These are phyloP conservation scores for Oligia fasciuncula DNA, from an alignment of 2,888 invertebrate species.

Conservation along the genomic window DNA sequence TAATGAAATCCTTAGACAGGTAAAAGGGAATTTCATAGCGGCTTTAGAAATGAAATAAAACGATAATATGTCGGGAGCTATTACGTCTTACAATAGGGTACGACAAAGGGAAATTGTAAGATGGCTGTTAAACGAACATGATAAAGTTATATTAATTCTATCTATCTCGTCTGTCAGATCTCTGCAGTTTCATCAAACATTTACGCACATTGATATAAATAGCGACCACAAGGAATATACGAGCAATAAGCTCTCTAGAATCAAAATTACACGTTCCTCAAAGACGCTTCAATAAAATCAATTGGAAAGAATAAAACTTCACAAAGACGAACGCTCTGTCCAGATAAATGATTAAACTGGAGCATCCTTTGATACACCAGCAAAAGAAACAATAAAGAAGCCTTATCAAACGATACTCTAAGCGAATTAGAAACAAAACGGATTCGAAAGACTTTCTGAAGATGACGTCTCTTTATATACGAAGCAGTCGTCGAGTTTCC, in stretches of 20 bases:
- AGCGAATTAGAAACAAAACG: constrained; percentile 86
- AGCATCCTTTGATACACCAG: constrained; percentile 80
- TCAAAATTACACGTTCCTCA: background rate
- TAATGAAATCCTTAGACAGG: constrained; percentile 78
- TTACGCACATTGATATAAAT: background rate
- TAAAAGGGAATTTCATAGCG: constrained; percentile 83
- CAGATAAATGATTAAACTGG: constrained; percentile 69
- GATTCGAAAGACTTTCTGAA: constrained; percentile 86
- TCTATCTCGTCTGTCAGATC: constrained; percentile 53
- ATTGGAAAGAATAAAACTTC: constrained; percentile 57
- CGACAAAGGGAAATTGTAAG: constrained; percentile 84
- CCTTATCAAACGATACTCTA: constrained; percentile 80
- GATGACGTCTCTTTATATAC: constrained; percentile 88
- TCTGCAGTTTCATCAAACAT: constrained; percentile 24
- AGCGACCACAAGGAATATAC: background rate
- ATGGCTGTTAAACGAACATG: constrained; percentile 78
- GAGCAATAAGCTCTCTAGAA: constrained; percentile 15
- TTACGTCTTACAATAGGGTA: constrained; percentile 83
- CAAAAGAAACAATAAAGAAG: constrained; percentile 83
- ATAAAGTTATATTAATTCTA: constrained; percentile 82
- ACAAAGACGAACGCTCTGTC: constrained; percentile 49
- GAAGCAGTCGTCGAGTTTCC: constrained; percentile 89
- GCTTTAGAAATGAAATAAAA: constrained; percentile 85
- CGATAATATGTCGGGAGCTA: constrained; percentile 84
- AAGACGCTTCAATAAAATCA: constrained; percentile 44